A percentile compares a stretch with the other conserved stretches of the same genome.
These are phyloP conservation scores for Plagiodera versicolora DNA, from an alignment of 2,888 invertebrate genomes.

Conservation along the genomic window DNA sequence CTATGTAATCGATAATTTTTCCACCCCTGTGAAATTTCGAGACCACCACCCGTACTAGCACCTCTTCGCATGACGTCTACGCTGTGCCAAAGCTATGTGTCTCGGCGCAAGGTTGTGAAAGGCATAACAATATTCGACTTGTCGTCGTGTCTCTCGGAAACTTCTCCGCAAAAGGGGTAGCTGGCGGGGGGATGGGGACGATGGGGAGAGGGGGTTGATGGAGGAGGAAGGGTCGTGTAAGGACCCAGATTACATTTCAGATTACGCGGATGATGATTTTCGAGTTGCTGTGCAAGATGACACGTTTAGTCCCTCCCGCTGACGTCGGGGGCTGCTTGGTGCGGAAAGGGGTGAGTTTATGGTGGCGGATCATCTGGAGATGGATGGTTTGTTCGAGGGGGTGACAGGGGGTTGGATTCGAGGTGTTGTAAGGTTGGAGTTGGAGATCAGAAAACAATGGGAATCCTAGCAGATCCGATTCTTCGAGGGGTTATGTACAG, in stretches of 20 bases:
- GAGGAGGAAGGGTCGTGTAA: not conserved
- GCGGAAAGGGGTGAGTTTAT: not conserved
- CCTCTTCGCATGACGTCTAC: not conserved
- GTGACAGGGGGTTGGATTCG: too few species aligned
- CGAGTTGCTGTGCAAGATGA: not conserved
- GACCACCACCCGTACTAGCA: not conserved
- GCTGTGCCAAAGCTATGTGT: not conserved
- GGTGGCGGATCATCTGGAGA: not conserved
- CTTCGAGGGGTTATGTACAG: too few species aligned
- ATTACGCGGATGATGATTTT: not conserved
- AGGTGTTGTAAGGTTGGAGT: too few species aligned
- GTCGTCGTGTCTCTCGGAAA: not conserved
- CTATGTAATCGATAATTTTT: too few species aligned
- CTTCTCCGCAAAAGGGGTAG: not conserved
- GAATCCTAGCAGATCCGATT: too few species aligned
- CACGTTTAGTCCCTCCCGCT: not conserved
- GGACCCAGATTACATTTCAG: slow-evolving; percentile 1
- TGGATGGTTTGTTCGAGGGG: not conserved
- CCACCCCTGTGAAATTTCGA: too few species aligned
- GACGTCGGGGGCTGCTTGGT: not conserved
- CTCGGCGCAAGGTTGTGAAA: not conserved
- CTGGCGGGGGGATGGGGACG: not conserved
- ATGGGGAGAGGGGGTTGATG: not conserved
- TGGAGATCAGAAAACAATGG: too few species aligned
- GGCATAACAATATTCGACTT: not conserved